phyloP scores from a whole-genome alignment of 2,113 vertebrate genomes.

The Halichoeres trimaculatus region DNA sequence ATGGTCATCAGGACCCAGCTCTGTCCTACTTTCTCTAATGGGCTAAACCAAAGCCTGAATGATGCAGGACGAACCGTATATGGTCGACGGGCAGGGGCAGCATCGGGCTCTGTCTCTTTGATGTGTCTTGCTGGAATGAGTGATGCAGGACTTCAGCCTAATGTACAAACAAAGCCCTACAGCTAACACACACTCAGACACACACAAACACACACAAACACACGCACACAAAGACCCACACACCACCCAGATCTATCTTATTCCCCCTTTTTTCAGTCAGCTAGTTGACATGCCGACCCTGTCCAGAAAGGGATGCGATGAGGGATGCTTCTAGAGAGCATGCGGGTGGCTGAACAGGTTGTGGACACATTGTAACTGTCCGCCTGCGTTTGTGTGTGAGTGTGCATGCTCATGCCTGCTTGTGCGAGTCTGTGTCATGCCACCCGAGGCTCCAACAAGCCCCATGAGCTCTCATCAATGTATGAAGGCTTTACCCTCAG shows the following conservation, averaged over 20 bases:
- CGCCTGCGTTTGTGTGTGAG: conserved; percentile 37
- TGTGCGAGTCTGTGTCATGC: conserved; percentile 30
- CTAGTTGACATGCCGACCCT: conserved; percentile 52
- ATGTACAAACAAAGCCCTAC: conserved; percentile 64
- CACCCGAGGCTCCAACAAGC: conserved; percentile 34
- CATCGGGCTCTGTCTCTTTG: conserved; percentile 46
- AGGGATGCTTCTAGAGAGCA: conserved; percentile 31
- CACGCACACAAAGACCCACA: conserved; percentile 19
- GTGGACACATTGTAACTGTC: conserved; percentile 47
- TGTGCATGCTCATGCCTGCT: conserved; percentile 10
- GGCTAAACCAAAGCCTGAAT: conserved; percentile 59
- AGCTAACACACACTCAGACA: conserved; percentile 31
- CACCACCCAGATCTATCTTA: not conserved
- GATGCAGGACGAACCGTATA: conserved; percentile 69
- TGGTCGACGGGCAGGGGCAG: conserved; percentile 50
- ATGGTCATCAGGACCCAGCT: conserved; percentile 76
- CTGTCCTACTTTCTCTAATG: conserved; percentile 80
- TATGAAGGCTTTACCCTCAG: conserved; percentile 46
- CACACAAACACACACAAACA: conserved; percentile 9
- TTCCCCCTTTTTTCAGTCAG: conserved; percentile 28
- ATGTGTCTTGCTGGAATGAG: conserved; percentile 62
- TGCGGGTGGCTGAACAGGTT: conserved; percentile 49
- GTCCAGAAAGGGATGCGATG: conserved; percentile 18
- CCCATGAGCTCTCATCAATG: conserved; percentile 51
- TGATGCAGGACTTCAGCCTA: conserved; percentile 63